phyloP scores from a whole-genome alignment of 2,797 vertebrate species.

The Chloroceryle inda region DNA sequence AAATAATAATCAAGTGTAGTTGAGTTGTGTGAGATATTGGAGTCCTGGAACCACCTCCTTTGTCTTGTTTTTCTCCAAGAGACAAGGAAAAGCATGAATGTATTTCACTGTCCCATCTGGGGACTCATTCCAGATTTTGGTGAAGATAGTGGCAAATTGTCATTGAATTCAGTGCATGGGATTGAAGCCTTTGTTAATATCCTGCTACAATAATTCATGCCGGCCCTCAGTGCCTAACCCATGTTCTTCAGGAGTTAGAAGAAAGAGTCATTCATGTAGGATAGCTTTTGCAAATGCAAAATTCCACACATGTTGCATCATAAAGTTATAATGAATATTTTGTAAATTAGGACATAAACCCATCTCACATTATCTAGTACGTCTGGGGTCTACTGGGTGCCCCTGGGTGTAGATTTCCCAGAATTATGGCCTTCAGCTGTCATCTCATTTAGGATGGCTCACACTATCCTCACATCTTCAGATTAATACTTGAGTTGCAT shows the following conservation, averaged over 20 bases:
- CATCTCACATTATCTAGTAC: background rate
- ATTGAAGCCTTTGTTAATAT: background rate
- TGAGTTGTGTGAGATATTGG: slow-evolving; percentile 54
- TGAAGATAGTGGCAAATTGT: background rate
- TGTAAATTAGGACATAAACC: background rate
- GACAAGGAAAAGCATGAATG: background rate
- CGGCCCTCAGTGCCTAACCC: background rate
- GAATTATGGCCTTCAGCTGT: background rate
- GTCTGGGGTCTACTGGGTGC: background rate
- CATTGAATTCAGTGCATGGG: background rate
- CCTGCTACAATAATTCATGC: background rate
- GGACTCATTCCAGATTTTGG: background rate
- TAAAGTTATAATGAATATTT: background rate
- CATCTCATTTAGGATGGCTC: background rate
- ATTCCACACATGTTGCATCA: rapidly evolving
- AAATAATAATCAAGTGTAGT: slow-evolving; percentile 72
- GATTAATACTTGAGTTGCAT: background rate
- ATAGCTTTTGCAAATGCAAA: background rate
- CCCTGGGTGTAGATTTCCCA: background rate
- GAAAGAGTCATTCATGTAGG: background rate
- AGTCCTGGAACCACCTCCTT: slow-evolving; percentile 48
- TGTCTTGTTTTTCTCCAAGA: slow-evolving; percentile 31
- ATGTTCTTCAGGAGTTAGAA: background rate
- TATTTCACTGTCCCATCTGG: background rate
- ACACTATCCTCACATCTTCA: background rate